Evolutionary conservation across 2,113 vertebrate species (phyloP).

Genomic region (Stegastes partitus): DNA sequence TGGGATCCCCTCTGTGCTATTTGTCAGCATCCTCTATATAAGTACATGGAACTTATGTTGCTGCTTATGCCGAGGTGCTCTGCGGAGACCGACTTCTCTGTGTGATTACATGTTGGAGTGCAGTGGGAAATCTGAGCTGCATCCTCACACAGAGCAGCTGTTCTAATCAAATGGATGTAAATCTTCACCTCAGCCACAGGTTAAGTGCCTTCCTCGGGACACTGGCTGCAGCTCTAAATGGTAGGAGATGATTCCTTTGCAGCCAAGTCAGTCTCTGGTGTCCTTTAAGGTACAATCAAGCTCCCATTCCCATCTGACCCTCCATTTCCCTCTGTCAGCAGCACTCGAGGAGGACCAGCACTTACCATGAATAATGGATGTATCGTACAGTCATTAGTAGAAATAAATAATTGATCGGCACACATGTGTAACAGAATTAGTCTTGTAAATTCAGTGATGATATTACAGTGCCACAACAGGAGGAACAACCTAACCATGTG

Average conservation of each 20-base stretch:
- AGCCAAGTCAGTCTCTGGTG: constrained; percentile 44
- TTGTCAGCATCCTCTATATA: constrained; percentile 1
- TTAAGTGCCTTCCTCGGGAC: constrained; percentile 55
- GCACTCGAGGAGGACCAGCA: constrained; percentile 43
- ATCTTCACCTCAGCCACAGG: constrained; percentile 58
- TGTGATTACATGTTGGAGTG: constrained; percentile 50
- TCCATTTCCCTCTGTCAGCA: constrained; percentile 61
- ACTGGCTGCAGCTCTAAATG: constrained; percentile 46
- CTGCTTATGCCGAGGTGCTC: constrained; percentile 25
- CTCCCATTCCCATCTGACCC: constrained; percentile 55
- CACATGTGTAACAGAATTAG: constrained; percentile 52
- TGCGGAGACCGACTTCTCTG: constrained; percentile 12
- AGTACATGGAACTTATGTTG: constrained; percentile 4
- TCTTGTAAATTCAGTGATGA: constrained; percentile 59
- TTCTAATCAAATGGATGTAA: constrained; percentile 64
- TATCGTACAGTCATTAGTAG: constrained; percentile 57
- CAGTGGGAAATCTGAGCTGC: constrained; percentile 41
- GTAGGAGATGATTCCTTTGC: constrained; percentile 50
- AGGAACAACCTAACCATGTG: constrained; percentile 2
- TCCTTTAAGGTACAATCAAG: constrained; percentile 51
- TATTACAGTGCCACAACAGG: constrained; percentile 35
- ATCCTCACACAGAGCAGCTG: constrained; percentile 41
- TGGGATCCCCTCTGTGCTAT: neutral
- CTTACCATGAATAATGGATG: constrained; percentile 70
- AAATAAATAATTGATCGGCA: constrained; percentile 68